Evolutionary conservation across 2,797 vertebrate species (phyloP).

Genomic region (Esox masquinongy): DNA sequence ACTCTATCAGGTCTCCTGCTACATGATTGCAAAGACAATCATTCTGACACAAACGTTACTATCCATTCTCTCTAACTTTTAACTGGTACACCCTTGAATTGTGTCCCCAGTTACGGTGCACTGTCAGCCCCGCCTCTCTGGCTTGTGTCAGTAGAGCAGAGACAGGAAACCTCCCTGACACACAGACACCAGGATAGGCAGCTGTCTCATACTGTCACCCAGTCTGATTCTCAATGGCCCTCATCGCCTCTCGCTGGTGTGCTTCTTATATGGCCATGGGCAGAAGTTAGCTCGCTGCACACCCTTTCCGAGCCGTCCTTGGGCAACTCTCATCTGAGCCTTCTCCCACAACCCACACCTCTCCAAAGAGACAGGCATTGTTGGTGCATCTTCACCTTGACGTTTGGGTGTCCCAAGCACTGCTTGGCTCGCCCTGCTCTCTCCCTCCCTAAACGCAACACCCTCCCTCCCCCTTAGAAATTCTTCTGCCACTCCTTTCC

Average conservation of each 20-base stretch:
- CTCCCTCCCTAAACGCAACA: not conserved
- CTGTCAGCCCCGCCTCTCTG: not conserved
- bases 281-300: not conserved
- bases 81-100: not conserved
- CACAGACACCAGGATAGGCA: not conserved
- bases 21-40: not conserved
- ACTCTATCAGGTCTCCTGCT: not conserved
- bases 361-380: not conserved
- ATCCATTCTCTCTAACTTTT: constrained; percentile 1
- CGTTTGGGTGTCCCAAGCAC: constrained; percentile 6
- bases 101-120: not conserved
- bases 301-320: not conserved
- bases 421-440: not conserved
- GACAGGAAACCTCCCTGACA: not conserved
- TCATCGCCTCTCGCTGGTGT: not conserved
- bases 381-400: not conserved
- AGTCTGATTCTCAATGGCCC: not conserved
- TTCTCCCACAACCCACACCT: not conserved
- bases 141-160: not conserved
- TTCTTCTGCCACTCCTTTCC: not conserved
- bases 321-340: not conserved
- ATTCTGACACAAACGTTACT: not conserved
- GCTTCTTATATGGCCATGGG: not conserved
- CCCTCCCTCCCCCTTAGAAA: not conserved
- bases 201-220: not conserved